Conservation (phyloP, 2,113 vertebrate species). For the Terrapene triunguis region DNA sequence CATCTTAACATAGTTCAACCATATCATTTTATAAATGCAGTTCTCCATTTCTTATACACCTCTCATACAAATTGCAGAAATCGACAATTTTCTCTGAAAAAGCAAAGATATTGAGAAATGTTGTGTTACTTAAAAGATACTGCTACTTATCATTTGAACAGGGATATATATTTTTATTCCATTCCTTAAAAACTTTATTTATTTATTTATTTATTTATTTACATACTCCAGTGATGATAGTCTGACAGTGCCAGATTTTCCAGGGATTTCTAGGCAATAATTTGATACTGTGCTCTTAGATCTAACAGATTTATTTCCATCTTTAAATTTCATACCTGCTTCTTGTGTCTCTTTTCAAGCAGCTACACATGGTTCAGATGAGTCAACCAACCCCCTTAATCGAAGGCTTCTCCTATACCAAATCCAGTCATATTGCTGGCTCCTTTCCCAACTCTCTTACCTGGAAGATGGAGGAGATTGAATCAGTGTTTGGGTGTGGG, state of each 20-base stretch:
- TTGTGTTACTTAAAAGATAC: not conserved
- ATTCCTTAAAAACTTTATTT: not conserved
- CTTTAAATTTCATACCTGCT: not conserved
- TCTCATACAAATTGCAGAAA: not conserved
- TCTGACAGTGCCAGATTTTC: not conserved
- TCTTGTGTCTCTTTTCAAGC: not conserved
- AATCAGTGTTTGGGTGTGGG: not conserved
- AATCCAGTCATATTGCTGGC: not conserved
- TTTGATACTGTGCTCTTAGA: not conserved
- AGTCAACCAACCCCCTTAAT: not conserved
- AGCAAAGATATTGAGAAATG: not conserved
- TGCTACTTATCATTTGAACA: not conserved
- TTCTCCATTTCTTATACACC: not conserved
- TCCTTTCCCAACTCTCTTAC: not conserved
- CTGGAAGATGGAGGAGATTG: not conserved
- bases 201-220: not conserved
- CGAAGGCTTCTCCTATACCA: not conserved
- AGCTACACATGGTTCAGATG: not conserved
- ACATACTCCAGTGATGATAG: not conserved
- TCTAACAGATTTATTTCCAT: not conserved
- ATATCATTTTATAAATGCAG: not conserved
- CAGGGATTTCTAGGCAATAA: not conserved
- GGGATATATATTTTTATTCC: not conserved
- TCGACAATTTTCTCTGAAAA: not conserved
- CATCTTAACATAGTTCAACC: not conserved